Conservation (phyloP, 2,797 vertebrate genomes). For the Rallus crepitans region DNA sequence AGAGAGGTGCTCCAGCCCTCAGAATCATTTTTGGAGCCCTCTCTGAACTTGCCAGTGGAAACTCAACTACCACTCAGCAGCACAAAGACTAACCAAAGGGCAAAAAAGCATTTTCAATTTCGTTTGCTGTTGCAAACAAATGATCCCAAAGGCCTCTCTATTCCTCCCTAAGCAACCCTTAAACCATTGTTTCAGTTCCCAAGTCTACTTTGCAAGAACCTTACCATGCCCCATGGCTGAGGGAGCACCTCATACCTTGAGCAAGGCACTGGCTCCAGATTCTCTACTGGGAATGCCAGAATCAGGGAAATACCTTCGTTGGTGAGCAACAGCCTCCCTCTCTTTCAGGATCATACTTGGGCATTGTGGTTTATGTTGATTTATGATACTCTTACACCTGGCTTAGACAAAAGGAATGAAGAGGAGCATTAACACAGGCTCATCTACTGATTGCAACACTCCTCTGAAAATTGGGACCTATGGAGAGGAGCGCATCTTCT, state of each 20-base stretch:
- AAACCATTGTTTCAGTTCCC: not conserved
- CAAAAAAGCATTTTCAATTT: not conserved
- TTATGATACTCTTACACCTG: not conserved
- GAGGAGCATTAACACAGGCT: not conserved
- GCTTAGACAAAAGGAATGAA: not conserved
- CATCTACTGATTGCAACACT: not conserved
- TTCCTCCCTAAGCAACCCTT: not conserved
- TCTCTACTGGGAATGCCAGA: not conserved
- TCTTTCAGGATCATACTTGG: not conserved
- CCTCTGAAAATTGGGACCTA: not conserved
- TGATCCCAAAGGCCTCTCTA: not conserved
- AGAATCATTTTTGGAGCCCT: no score
- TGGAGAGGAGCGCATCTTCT: not conserved
- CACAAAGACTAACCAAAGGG: not conserved
- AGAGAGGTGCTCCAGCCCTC: no score
- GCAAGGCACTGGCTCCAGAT: not conserved
- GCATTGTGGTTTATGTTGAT: not conserved
- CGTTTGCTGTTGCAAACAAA: not conserved
- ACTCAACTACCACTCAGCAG: not conserved
- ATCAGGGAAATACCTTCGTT: not conserved
- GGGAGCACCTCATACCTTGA: not conserved
- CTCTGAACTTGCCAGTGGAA: not conserved
- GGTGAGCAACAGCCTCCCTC: not conserved
- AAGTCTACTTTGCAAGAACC: not conserved
- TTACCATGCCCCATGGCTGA: not conserved